phyloP scores from a whole-genome alignment of 64 coral and sea anemone species.

The Stichodactyla mertensii region DNA sequence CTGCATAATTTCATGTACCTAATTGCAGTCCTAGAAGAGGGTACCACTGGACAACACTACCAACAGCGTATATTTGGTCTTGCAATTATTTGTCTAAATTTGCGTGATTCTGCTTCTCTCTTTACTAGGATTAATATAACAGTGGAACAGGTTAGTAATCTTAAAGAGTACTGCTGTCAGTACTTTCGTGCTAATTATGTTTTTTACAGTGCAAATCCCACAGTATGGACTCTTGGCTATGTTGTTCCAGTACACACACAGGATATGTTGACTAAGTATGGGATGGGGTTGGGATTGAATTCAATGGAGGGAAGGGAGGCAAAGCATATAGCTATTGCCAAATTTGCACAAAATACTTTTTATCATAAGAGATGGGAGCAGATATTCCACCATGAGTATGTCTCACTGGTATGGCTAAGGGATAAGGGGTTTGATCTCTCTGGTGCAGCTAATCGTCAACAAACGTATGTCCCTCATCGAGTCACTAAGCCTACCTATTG shows the following conservation, averaged over 20 bases:
- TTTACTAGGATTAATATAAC: constrained; percentile 38
- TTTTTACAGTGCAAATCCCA: constrained; percentile 46
- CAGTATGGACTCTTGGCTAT: constrained; percentile 56
- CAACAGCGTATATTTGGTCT: constrained; percentile 28
- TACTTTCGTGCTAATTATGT: constrained; percentile 24
- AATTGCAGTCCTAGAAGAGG: too few species aligned
- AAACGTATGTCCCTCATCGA: constrained; percentile 39
- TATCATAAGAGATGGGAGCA: constrained; percentile 58
- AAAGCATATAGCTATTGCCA: constrained; percentile 45
- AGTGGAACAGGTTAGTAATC: constrained; percentile 30
- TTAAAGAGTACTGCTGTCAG: constrained; percentile 19
- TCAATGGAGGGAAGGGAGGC: constrained; percentile 63
- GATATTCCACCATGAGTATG: constrained; percentile 60
- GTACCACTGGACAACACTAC: too few species aligned
- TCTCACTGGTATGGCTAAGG: constrained; percentile 45
- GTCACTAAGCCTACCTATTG: constrained; percentile 21
- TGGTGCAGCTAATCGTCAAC: not conserved
- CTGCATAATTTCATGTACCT: too few species aligned
- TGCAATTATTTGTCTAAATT: constrained; percentile 25
- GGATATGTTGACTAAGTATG: constrained; percentile 44
- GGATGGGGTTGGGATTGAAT: constrained; percentile 43
- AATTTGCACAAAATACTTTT: constrained; percentile 42
- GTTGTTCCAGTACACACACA: constrained; percentile 41
- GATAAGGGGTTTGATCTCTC: constrained; percentile 46
- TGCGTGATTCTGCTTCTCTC: constrained; percentile 40